Evolutionary conservation across 1,140 invertebrate species (phyloP).

Genomic region (Portunus trituberculatus): DNA sequence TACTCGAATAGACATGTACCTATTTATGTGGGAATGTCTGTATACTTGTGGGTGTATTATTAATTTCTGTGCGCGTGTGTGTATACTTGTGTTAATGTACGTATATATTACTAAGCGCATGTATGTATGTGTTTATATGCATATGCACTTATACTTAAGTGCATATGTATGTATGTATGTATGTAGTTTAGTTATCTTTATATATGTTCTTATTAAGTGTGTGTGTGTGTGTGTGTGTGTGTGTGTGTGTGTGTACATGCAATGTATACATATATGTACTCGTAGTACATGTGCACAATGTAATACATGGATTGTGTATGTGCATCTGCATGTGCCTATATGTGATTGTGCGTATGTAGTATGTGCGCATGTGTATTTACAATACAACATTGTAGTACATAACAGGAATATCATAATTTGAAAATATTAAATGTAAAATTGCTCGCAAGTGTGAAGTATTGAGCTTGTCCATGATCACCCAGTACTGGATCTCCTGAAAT

Average conservation of each 20-base stretch:
- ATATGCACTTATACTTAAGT: background rate
- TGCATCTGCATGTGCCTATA: background rate
- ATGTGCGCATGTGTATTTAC: no score
- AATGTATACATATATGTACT: no score
- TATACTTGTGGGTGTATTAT: background rate
- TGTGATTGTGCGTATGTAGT: background rate
- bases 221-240: slow-evolving; percentile 11
- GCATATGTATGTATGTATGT: background rate
- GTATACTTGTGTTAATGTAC: no score
- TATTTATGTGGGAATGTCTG: background rate
- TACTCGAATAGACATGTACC: no score
- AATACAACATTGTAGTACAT: no score
- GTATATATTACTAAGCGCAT: no score
- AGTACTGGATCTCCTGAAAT: background rate
- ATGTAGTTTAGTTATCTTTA: background rate
- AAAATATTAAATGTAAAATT: background rate
- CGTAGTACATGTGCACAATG: no score
- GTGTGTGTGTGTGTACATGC: background rate
- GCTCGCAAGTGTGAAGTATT: background rate
- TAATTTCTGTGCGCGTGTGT: background rate
- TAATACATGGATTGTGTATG: no score
- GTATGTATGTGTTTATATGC: background rate
- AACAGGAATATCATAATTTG: no score
- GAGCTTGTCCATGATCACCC: background rate
- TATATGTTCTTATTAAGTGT: background rate